These are phyloP conservation scores for Antechinus flavipes DNA, from an alignment of 2,113 vertebrate species.

Conservation along the genomic window DNA sequence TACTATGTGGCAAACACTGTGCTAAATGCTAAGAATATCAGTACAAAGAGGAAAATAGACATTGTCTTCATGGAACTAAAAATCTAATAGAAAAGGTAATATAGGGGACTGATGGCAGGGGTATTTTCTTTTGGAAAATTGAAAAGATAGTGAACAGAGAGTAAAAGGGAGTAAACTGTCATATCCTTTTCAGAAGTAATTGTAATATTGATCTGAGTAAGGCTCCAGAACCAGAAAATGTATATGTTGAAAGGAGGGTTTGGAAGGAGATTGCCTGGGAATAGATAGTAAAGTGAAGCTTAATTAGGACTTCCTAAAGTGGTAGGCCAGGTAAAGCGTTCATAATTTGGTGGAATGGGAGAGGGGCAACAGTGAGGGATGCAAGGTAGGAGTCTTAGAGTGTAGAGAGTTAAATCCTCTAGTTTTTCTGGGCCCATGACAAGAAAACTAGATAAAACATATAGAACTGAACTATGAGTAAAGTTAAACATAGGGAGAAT, in stretches of 20 bases:
- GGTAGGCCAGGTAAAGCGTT: neutral
- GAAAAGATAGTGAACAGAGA: neutral
- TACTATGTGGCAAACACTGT: neutral
- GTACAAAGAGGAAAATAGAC: neutral
- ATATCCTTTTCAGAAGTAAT: neutral
- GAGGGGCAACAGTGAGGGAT: neutral
- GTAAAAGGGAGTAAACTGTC: neutral
- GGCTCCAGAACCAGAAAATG: neutral
- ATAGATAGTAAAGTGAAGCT: neutral
- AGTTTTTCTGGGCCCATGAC: neutral
- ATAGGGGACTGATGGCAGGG: neutral
- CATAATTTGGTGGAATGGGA: neutral
- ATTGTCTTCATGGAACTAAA: neutral
- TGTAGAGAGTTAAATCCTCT: neutral
- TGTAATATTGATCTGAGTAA: neutral
- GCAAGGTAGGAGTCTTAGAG: neutral
- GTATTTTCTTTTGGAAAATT: neutral
- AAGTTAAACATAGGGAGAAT: neutral
- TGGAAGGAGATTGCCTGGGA: neutral
- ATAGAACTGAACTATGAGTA: neutral
- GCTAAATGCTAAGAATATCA: neutral
- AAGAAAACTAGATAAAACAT: neutral
- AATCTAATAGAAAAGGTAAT: neutral
- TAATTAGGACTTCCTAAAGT: neutral
- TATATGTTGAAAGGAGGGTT: neutral